Evolutionary conservation across 2,113 vertebrate genomes (phyloP), one percentile per base, ranked within the genome.

Genomic region (Micromys minutus): DNA sequence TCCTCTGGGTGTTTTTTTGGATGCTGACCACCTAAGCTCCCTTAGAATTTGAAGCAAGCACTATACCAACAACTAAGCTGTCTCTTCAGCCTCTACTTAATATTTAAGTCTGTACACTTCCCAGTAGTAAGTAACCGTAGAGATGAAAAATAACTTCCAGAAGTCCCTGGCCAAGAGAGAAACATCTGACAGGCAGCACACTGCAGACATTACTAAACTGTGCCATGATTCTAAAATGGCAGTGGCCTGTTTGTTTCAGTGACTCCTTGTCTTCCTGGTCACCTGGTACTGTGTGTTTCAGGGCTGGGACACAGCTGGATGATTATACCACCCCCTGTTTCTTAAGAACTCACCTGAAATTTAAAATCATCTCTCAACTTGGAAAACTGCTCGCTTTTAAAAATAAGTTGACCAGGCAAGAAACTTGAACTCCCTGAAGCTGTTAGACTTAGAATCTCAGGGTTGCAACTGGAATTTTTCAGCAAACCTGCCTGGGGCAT

Each of bases 331-430:
- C 16, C 67, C 57, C 42, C 71, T 52, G 45, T 12, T 74, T 71
- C 36, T 71, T 71, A 39, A 42, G 75, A 91, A 94, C 72, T 94
- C 93, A 96, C 84, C 94, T 96, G 87, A 96, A 92, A 87, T 94
- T 95, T 95, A 95, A 93, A 96, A 96, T 96, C 95, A 97, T 94
- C 80, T 97, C 91, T 96, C 71, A 94, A 71, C 59, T 90, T 92
- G 47, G 87, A 95, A 86, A 65, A 42, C 77, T 92, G 85, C 71
- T 94, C 71, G 69, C 63, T 95, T 95, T 95, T 63, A 77, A 80
- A 96, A 96, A 79, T 42, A 95, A 94, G 31, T 74, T 92, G 83
- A 47, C 75, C 47, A 88, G 84, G 45, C 52, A 93, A 87, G 79
- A 93, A 81, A 94, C 36, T 12, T 61, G 34, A 89, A 94, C 16